phyloP scores from a whole-genome alignment of 2,888 invertebrate species.

The Ceratothoa steindachneri region DNA sequence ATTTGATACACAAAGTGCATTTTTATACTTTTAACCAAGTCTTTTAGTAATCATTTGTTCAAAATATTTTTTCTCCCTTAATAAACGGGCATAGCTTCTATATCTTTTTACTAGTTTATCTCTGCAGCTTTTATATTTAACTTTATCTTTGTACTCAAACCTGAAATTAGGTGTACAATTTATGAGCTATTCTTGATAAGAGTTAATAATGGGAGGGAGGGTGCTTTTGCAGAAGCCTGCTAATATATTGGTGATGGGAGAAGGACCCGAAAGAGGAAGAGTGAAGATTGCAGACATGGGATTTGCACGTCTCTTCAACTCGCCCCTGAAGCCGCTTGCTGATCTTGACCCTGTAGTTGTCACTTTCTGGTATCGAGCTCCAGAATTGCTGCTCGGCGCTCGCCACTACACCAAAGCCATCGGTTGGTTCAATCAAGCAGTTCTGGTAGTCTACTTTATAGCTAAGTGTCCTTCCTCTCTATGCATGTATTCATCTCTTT shows the following conservation, averaged over 20 bases:
- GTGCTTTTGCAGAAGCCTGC: slow-evolving; percentile 85
- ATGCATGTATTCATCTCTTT: too few species aligned
- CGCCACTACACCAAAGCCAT: slow-evolving; percentile 97
- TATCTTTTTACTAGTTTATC: too few species aligned
- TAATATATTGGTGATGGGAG: slow-evolving; percentile 98
- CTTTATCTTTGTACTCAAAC: too few species aligned
- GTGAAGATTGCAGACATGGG: slow-evolving; percentile 99
- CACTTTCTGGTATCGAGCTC: slow-evolving; percentile 99
- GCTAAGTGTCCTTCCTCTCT: neutral
- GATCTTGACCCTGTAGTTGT: slow-evolving; percentile 99
- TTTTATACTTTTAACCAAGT: too few species aligned
- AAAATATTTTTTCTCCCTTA: too few species aligned
- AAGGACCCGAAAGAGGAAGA: slow-evolving; percentile 90
- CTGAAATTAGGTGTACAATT: too few species aligned
- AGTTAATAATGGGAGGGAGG: too few species aligned
- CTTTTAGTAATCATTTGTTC: too few species aligned
- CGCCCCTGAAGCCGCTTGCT: slow-evolving; percentile 92
- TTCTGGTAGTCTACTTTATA: neutral
- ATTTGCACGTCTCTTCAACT: slow-evolving; percentile 94
- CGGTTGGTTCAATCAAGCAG: slow-evolving; percentile 58
- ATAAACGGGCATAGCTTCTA: too few species aligned
- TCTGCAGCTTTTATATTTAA: too few species aligned
- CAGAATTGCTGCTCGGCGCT: slow-evolving; percentile 87
- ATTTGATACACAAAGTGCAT: too few species aligned
- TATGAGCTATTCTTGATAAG: too few species aligned